phyloP scores from a whole-genome alignment of 2,113 vertebrate species.

The Rhizomys pruinosus region DNA sequence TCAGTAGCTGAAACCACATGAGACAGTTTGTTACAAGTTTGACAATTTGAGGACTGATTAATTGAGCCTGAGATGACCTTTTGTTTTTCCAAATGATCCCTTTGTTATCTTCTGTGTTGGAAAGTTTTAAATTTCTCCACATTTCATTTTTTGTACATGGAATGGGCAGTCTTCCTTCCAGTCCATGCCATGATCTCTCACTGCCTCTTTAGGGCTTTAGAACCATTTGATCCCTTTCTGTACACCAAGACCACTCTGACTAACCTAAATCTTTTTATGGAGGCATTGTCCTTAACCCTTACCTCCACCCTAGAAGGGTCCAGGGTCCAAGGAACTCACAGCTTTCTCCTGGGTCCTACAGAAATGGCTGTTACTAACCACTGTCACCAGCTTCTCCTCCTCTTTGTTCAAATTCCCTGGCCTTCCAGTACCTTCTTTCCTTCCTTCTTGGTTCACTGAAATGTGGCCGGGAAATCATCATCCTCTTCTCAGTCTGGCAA shows the following conservation, averaged over 20 bases:
- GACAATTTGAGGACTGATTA: constrained; percentile 55
- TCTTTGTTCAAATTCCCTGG: not conserved
- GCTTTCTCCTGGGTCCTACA: not conserved
- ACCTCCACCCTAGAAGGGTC: not conserved
- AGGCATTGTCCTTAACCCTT: not conserved
- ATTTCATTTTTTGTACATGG: not conserved
- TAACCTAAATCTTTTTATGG: not conserved
- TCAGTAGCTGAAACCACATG: constrained; percentile 46
- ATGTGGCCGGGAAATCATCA: not conserved
- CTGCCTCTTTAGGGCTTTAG: not conserved
- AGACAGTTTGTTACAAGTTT: constrained; percentile 62
- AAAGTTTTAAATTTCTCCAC: constrained; percentile 23
- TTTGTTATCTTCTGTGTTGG: constrained; percentile 10
- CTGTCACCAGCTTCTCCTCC: not conserved
- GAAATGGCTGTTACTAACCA: not conserved
- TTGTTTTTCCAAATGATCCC: constrained; percentile 50
- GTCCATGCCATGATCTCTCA: not conserved
- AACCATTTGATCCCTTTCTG: not conserved
- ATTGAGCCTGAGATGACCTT: constrained; percentile 44
- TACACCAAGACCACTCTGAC: not conserved
- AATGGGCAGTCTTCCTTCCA: not conserved
- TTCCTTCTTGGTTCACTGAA: not conserved
- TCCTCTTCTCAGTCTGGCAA: constrained; percentile 3
- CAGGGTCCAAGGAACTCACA: not conserved
- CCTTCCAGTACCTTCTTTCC: not conserved